A percentile compares a stretch with the other conserved stretches of the same genome.
These are phyloP conservation scores for Pipa parva DNA, from an alignment of 2,113 vertebrate species.

Conservation along the genomic window DNA sequence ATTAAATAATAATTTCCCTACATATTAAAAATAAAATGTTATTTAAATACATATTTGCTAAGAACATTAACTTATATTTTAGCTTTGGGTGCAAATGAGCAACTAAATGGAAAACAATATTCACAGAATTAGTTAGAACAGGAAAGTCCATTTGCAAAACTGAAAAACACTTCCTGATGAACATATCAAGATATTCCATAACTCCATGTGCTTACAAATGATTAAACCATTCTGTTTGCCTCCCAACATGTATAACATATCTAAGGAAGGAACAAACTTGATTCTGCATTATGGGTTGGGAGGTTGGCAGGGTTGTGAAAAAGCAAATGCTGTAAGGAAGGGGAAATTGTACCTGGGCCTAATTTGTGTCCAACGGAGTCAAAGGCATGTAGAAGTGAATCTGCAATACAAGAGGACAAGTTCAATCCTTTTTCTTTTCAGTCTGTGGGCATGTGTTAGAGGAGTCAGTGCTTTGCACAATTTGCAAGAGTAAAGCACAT, in stretches of 20 bases:
- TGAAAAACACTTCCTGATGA: no score
- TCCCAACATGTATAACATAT: slow-evolving; percentile 57
- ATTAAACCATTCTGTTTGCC: slow-evolving; percentile 49
- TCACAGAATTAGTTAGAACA: no score
- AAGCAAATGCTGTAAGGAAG: slow-evolving; percentile 28
- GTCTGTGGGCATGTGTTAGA: slow-evolving; percentile 37
- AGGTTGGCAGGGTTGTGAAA: slow-evolving; percentile 37
- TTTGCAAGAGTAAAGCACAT: no score
- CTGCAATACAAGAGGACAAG: slow-evolving; percentile 94
- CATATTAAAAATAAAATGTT: no score
- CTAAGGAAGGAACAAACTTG: slow-evolving; percentile 47
- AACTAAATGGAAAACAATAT: no score
- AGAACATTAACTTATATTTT: no score
- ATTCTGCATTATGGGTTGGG: slow-evolving; percentile 46
- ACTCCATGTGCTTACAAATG: no score
- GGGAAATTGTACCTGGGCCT: slow-evolving; percentile 88
- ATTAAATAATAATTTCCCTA: no score
- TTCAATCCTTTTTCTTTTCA: slow-evolving; percentile 62
- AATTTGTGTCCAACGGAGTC: slow-evolving; percentile 84
- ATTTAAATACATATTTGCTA: no score
- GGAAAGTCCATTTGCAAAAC: no score
- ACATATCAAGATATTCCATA: no score
- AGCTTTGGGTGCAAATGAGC: no score
- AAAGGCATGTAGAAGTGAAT: slow-evolving; percentile 79
- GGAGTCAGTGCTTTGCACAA: background rate